Evolutionary conservation across 2,113 vertebrate genomes (phyloP).

Genomic region (Brachypteracias leptosomus): DNA sequence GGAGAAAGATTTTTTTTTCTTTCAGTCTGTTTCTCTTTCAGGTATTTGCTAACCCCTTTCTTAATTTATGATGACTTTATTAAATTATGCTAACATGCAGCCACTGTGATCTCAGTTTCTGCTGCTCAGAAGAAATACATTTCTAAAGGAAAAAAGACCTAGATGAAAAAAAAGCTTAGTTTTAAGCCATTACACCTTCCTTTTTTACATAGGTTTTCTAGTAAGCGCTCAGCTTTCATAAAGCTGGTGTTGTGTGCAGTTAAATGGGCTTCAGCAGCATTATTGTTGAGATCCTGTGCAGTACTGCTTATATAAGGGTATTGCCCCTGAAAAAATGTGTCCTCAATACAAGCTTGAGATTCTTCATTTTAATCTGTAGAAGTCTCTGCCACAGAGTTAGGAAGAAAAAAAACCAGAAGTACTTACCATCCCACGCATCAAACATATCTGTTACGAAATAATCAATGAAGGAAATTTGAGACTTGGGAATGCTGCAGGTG

Average conservation of each 20-base stretch:
- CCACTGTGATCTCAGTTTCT: not conserved
- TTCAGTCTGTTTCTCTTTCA: not conserved
- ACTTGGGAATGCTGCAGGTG: slow-evolving; percentile 95
- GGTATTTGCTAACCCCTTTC: not conserved
- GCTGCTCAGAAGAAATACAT: not conserved
- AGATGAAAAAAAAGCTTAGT: not conserved
- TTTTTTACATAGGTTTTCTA: not conserved
- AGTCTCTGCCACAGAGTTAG: not conserved
- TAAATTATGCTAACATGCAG: not conserved
- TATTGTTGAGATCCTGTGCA: not conserved
- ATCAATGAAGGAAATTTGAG: slow-evolving; percentile 97
- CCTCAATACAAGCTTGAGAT: not conserved
- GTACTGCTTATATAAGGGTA: not conserved
- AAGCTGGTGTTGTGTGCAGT: not conserved
- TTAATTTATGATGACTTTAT: not conserved
- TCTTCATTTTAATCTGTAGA: not conserved
- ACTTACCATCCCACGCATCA: slow-evolving; percentile 94
- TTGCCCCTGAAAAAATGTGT: not conserved
- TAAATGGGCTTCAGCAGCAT: not conserved
- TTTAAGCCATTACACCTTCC: not conserved
- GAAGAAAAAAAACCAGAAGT: not conserved
- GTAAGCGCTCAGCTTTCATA: not conserved
- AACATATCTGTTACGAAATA: slow-evolving; percentile 99
- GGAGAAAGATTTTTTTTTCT: not conserved
- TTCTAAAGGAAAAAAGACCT: not conserved